phyloP scores from a whole-genome alignment of 2,113 vertebrate species.

The Brachyhypopomus occidentalis region DNA sequence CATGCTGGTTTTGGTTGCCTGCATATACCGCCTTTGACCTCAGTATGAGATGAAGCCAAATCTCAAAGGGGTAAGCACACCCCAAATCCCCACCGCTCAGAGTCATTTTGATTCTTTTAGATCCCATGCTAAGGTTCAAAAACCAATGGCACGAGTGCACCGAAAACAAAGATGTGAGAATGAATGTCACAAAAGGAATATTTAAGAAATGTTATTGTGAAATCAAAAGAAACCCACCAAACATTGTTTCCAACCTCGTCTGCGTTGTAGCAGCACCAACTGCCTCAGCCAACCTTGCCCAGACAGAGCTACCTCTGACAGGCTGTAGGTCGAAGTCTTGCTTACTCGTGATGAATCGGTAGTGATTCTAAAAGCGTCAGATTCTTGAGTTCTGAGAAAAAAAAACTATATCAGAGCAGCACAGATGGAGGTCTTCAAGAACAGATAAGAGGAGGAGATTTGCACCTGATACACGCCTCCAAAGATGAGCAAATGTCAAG shows the following conservation, averaged over 20 bases:
- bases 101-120: slow-evolving; percentile 13
- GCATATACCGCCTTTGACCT: not conserved
- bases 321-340: not conserved
- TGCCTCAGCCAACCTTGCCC: not conserved
- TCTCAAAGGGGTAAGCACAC: slow-evolving; percentile 19
- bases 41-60: slow-evolving; percentile 8
- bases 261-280: not conserved
- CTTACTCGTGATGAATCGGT: not conserved
- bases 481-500: not conserved
- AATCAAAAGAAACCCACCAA: not conserved
- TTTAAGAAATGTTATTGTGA: not conserved
- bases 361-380: not conserved
- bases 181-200: not conserved
- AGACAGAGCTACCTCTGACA: not conserved
- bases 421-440: not conserved
- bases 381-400: not conserved
- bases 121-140: not conserved
- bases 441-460: slow-evolving; percentile 13
- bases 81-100: not conserved
- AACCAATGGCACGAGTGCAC: not conserved
- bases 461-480: not conserved
- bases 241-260: not conserved
- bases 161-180: not conserved
- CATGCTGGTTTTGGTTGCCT: not conserved
- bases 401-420: not conserved